phyloP scores from a whole-genome alignment of 2,113 vertebrate genomes.

The Rhipidura dahli region DNA sequence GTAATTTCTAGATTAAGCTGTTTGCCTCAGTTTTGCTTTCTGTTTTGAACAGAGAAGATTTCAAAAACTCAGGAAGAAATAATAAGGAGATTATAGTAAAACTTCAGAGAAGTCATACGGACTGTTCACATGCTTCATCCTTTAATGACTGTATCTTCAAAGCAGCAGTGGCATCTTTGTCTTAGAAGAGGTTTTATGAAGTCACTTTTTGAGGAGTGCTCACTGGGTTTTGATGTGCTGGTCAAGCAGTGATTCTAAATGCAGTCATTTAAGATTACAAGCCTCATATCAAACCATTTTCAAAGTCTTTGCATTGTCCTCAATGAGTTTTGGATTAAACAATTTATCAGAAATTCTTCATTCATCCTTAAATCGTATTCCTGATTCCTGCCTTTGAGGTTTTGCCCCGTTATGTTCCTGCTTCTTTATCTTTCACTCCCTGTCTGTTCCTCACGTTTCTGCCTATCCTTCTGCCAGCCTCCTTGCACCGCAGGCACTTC shows the following conservation, averaged over 20 bases:
- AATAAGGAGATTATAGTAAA: constrained; percentile 42
- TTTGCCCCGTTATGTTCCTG: neutral
- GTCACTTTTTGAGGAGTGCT: neutral
- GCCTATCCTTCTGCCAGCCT: neutral
- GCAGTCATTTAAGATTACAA: neutral
- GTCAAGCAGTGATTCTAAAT: neutral
- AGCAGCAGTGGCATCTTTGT: neutral
- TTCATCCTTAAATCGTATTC: neutral
- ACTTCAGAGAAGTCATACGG: neutral
- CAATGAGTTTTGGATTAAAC: neutral
- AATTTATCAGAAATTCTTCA: neutral
- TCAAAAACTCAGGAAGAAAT: neutral
- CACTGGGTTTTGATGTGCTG: neutral
- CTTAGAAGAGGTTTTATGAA: neutral
- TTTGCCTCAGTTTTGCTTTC: neutral
- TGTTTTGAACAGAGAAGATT: neutral
- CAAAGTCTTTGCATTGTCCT: neutral
- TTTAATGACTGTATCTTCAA: constrained; percentile 54
- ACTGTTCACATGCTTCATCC: constrained; percentile 5
- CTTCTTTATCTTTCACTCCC: neutral
- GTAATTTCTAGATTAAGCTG: neutral
- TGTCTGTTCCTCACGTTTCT: neutral
- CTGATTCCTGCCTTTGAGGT: neutral
- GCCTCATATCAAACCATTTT: neutral
- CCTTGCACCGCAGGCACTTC: neutral